phyloP scores from a whole-genome alignment of 2,797 vertebrate genomes.

The Poeciliopsis gracilis region DNA sequence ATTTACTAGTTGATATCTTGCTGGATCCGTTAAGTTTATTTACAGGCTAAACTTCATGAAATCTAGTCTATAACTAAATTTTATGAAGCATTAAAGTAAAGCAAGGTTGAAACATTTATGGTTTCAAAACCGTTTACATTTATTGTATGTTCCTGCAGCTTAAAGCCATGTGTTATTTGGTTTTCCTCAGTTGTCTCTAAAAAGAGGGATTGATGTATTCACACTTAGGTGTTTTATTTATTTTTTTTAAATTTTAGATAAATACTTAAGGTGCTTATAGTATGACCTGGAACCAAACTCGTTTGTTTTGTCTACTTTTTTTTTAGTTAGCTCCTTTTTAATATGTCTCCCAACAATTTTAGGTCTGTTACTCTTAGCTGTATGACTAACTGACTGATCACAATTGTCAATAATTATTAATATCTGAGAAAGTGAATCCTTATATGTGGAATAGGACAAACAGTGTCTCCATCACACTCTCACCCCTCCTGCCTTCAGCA shows the following conservation, averaged over 20 bases:
- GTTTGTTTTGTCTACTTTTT: not conserved
- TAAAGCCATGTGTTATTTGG: not conserved
- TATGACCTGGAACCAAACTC: not conserved
- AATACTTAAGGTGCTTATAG: not conserved
- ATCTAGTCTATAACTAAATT: too few relatives aligned
- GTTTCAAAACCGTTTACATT: not conserved
- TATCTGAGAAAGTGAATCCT: not conserved
- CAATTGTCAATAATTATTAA: not conserved
- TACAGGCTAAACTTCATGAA: too few relatives aligned
- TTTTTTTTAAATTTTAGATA: not conserved
- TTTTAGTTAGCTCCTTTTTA: not conserved
- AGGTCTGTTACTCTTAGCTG: not conserved
- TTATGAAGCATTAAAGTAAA: not conserved
- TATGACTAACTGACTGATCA: not conserved
- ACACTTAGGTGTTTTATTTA: not conserved
- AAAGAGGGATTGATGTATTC: not conserved
- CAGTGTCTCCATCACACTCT: slow-evolving; percentile 32
- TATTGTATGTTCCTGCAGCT: not conserved
- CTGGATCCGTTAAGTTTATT: not conserved
- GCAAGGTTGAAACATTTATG: not conserved
- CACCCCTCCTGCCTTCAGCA: slow-evolving; percentile 97
- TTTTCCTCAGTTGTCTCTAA: not conserved
- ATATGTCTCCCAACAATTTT: not conserved
- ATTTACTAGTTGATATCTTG: not conserved
- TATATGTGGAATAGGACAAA: not conserved